Percentiles rank a stretch among this genome's conserved stretches.
These are phyloP conservation scores for Zeugodacus cucurbitae DNA, from an alignment of 1,140 invertebrate species.

Conservation along the genomic window DNA sequence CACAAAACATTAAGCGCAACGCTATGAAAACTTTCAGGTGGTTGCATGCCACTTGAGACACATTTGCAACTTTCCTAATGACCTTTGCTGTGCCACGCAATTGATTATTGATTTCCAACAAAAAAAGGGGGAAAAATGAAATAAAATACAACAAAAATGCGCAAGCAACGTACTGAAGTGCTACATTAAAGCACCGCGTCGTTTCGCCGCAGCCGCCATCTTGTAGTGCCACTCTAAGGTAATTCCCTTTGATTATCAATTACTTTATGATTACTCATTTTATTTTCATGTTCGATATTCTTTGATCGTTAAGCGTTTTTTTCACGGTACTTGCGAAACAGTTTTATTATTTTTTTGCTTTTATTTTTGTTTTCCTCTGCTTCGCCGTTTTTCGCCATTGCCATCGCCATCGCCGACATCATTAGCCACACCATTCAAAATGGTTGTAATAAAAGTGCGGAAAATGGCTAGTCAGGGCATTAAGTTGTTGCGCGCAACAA, in stretches of 20 bases:
- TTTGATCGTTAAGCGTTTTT: constrained; percentile 18
- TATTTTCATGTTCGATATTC: constrained; percentile 22
- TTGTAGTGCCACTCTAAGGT: background rate
- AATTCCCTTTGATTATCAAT: constrained; percentile 30
- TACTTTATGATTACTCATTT: constrained; percentile 37
- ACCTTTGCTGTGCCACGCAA: background rate
- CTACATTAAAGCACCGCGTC: background rate
- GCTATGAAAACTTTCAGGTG: background rate
- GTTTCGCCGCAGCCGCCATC: background rate
- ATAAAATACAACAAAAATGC: background rate
- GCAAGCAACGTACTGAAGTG: background rate
- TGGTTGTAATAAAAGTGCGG: background rate
- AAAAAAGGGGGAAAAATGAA: background rate
- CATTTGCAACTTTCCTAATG: constrained; percentile 32
- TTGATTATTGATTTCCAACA: constrained; percentile 20
- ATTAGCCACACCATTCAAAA: constrained; percentile 26
- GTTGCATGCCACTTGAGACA: constrained; percentile 32
- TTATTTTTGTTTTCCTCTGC: background rate
- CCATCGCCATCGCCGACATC: constrained; percentile 4
- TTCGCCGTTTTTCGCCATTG: background rate
- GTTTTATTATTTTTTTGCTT: background rate
- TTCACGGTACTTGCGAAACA: background rate
- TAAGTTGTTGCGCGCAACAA: background rate
- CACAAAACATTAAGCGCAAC: background rate
- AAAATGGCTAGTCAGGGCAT: constrained; percentile 28